Base-by-base conservation (phyloP, 2,888 invertebrate species). In the Metacarcinus magister region DNA sequence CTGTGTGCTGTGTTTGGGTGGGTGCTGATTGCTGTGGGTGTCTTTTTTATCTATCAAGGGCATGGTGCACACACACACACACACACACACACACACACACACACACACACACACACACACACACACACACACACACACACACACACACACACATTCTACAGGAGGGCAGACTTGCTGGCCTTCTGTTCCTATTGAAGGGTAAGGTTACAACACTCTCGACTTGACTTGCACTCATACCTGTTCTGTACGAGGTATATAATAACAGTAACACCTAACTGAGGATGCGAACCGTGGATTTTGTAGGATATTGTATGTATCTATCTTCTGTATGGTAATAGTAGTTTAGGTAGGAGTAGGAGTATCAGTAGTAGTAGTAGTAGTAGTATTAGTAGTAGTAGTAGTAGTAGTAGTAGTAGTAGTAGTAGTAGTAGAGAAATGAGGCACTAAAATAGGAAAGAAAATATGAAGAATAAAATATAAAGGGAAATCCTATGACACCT, bases 51-150 rank as follows among this genome's bases (percentile, higher is more conserved):
- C 32, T 89, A 28, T 28, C 16, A 16, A 89, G 16, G 3, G 8
- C 23, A 16, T 5, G 3, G 28, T n/a, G n/a, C 43, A 89, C 43
- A 89, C 43, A 89, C 43, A 89, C 89, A 89, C 43, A 89, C 43
- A 89, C 43, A 89, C 43, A 89, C 43, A 43, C 43, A 89, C 43
- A 89, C 43, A 89, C 89, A 89, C 89, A 89, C 43, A 89, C 43
- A 89, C 43, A 43, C 43, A 89, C 43, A 89, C 43, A 89, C 89
- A 89, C 89, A 89, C 43, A 89, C 43, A 89, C 43, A 89, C 89
- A 89, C 43, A 89, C 43, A 43, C 43, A 89, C 89, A 89, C 43
- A 89, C 43, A 89, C 89, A 89, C 89, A 89, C 43, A 89, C 43
- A 89, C 75, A 75, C n/a, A 75, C n/a, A n/a, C n/a, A 75, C n/a